These are phyloP conservation scores for Patella pellucida DNA, from an alignment of 2,888 invertebrate species.

Conservation along the genomic window DNA sequence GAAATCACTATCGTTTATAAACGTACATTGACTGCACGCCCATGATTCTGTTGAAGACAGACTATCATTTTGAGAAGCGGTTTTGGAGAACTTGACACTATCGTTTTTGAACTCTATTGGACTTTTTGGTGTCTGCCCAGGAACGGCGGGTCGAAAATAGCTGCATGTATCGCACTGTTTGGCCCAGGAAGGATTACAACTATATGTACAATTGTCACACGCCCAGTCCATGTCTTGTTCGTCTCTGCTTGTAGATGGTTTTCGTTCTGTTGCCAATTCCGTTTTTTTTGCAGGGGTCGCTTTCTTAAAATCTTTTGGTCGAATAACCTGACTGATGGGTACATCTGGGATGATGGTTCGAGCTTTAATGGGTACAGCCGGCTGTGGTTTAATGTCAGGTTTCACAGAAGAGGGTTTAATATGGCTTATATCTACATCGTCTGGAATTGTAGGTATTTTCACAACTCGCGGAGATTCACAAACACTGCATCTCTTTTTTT, in stretches of 20 bases:
- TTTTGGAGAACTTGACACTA: slow-evolving; percentile 32
- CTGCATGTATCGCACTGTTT: slow-evolving; percentile 87
- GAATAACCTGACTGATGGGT: neutral
- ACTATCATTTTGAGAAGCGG: slow-evolving; percentile 10
- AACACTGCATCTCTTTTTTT: slow-evolving; percentile 80
- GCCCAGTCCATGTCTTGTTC: slow-evolving; percentile 78
- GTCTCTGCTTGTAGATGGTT: neutral
- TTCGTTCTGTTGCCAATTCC: neutral
- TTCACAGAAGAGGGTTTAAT: neutral
- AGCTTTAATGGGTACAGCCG: too few species aligned
- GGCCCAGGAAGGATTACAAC: slow-evolving; percentile 86
- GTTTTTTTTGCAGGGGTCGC: neutral
- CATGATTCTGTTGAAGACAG: slow-evolving; percentile 24
- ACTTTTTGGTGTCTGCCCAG: slow-evolving; percentile 26
- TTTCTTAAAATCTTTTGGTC: neutral
- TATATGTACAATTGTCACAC: slow-evolving; percentile 89
- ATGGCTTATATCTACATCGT: slow-evolving; percentile 5
- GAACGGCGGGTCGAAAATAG: slow-evolving; percentile 49
- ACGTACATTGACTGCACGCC: slow-evolving; percentile 38
- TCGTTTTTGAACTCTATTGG: slow-evolving; percentile 35
- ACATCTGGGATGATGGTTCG: neutral
- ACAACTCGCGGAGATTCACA: slow-evolving; percentile 78
- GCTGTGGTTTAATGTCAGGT: neutral
- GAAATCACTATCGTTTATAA: slow-evolving; percentile 76
- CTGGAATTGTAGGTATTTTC: slow-evolving; percentile 39